Percentiles rank a stretch among this genome's conserved stretches.
Conservation (phyloP, 1,140 invertebrate species). For the Mizuhopecten yessoensis region DNA sequence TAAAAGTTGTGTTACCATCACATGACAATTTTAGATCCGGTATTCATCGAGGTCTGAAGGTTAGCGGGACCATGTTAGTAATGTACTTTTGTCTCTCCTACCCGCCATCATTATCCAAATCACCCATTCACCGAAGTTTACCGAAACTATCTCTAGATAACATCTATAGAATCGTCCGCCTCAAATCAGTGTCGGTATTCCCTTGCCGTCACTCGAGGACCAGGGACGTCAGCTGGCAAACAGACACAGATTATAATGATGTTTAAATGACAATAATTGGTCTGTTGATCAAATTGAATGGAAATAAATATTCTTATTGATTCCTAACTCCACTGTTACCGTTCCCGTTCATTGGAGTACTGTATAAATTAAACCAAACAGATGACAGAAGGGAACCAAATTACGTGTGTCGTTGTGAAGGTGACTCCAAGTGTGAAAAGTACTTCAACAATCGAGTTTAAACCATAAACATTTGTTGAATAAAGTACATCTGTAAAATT, state of each 20-base stretch:
- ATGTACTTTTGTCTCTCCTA: background rate
- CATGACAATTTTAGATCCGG: background rate
- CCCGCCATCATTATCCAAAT: constrained; percentile 8
- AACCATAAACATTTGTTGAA: background rate
- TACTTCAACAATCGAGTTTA: too few species aligned
- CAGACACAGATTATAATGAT: background rate
- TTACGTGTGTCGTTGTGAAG: background rate
- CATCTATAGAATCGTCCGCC: background rate
- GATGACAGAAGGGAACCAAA: background rate
- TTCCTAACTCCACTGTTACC: background rate
- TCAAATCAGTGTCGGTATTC: background rate
- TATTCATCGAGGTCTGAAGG: background rate
- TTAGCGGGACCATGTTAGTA: background rate
- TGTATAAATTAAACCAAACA: background rate
- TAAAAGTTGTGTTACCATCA: background rate
- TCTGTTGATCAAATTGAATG: background rate
- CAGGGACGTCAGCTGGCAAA: background rate
- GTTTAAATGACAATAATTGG: background rate
- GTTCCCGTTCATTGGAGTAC: background rate
- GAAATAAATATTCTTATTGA: background rate
- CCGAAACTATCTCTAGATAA: background rate
- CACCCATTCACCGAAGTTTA: background rate
- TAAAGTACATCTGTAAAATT: too few species aligned
- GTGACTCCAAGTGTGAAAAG: background rate
- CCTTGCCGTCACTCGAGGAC: background rate